Percentiles rank a stretch among this genome's conserved stretches.
phyloP scores from a whole-genome alignment of 1,140 invertebrate genomes.

The Oppia nitens region DNA sequence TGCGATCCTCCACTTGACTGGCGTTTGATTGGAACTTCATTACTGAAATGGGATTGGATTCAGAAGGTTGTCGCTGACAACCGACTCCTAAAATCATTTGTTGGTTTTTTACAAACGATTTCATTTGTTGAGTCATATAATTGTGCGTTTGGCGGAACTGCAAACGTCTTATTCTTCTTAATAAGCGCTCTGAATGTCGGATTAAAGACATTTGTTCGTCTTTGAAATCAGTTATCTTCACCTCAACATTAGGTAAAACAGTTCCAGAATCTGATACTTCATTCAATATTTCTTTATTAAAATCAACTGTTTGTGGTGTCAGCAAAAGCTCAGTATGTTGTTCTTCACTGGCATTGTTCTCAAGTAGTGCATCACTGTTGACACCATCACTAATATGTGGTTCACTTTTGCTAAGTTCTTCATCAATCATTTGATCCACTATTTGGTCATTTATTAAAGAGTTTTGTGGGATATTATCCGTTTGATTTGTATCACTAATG shows the following conservation, averaged over 20 bases:
- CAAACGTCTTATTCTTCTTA: constrained; percentile 51
- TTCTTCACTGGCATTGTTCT: neutral
- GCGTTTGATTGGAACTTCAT: neutral
- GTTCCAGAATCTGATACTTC: neutral
- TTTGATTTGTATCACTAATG: neutral
- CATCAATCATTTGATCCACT: neutral
- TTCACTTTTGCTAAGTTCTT: neutral
- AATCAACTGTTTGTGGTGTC: neutral
- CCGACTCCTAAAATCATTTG: constrained; percentile 30
- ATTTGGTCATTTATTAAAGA: neutral
- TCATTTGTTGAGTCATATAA: constrained; percentile 53
- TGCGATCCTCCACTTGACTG: neutral
- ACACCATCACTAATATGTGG: neutral
- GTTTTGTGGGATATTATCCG: neutral
- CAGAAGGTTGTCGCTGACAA: constrained; percentile 12
- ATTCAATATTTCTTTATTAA: neutral
- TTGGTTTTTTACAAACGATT: constrained; percentile 49
- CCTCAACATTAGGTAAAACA: neutral
- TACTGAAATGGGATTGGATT: neutral
- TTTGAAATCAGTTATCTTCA: neutral
- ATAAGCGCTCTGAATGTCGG: constrained; percentile 45
- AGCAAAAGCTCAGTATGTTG: neutral
- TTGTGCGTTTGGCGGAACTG: constrained; percentile 50
- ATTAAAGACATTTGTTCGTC: constrained; percentile 30
- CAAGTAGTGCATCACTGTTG: neutral